phyloP scores from a whole-genome alignment of 2,888 invertebrate genomes.

The Alloscopus bannaensis region DNA sequence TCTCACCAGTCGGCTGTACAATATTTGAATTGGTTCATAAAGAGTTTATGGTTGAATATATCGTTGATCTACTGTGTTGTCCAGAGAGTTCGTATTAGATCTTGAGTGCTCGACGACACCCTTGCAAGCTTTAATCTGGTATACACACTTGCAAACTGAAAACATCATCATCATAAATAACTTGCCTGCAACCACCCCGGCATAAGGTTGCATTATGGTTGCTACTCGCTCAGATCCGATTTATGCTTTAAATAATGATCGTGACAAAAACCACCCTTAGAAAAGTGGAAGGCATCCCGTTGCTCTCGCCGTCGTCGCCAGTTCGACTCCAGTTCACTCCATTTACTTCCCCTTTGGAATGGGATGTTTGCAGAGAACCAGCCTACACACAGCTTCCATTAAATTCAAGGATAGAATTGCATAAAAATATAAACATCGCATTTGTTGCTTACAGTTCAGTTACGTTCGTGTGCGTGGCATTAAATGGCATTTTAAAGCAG shows the following conservation, averaged over 20 bases:
- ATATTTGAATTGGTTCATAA: no score
- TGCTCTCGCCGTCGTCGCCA: slow-evolving; percentile 57
- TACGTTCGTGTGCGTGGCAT: no score
- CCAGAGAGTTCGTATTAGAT: slow-evolving; percentile 1
- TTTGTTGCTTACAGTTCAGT: no score
- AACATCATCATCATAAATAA: slow-evolving; percentile 59
- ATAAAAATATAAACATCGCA: no score
- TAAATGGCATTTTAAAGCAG: no score
- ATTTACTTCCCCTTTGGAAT: slow-evolving; percentile 38
- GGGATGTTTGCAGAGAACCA: no score
- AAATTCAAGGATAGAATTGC: no score
- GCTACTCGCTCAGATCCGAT: slow-evolving; percentile 45
- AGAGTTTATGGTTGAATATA: no score
- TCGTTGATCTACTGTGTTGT: no score
- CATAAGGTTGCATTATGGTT: slow-evolving; percentile 55
- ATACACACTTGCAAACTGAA: slow-evolving; percentile 55
- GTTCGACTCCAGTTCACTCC: slow-evolving; percentile 53
- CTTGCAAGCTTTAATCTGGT: slow-evolving; percentile 3
- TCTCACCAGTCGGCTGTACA: no score
- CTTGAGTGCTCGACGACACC: slow-evolving; percentile 32
- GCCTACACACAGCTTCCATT: no score
- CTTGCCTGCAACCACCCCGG: slow-evolving; percentile 49
- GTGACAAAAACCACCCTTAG: slow-evolving; percentile 47
- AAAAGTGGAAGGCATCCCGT: slow-evolving; percentile 49
- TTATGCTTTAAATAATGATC: slow-evolving; percentile 62